These are phyloP conservation scores for Castor canadensis DNA, from an alignment of 2,113 vertebrate species.

Conservation along the genomic window DNA sequence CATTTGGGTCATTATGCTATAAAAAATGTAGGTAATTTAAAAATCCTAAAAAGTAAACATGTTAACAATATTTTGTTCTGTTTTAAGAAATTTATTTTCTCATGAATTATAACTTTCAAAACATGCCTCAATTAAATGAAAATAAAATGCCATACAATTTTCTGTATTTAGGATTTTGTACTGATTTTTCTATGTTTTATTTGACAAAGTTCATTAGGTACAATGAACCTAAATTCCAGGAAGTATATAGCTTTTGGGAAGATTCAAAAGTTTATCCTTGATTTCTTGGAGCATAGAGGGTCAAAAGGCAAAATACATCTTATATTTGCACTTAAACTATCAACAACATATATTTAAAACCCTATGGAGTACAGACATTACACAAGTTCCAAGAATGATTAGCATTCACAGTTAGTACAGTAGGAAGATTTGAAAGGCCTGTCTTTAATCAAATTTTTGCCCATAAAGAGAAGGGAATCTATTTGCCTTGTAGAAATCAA, in stretches of 20 bases:
- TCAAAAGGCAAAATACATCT: background rate
- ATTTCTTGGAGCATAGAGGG: background rate
- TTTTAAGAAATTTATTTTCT: constrained; percentile 9
- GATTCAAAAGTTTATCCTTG: background rate
- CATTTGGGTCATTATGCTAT: background rate
- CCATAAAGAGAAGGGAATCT: background rate
- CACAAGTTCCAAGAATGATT: constrained; percentile 8
- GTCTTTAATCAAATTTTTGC: constrained; percentile 31
- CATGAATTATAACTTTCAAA: background rate
- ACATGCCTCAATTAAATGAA: background rate
- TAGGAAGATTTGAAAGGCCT: constrained; percentile 31
- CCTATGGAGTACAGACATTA: background rate
- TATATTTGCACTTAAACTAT: background rate
- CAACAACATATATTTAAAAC: background rate
- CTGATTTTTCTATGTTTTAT: background rate
- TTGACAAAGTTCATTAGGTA: background rate
- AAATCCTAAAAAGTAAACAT: background rate
- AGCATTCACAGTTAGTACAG: background rate
- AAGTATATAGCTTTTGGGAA: background rate
- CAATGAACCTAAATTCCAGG: background rate
- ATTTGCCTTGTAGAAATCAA: background rate
- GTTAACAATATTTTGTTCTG: background rate
- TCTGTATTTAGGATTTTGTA: background rate
- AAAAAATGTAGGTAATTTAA: background rate
- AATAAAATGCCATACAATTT: background rate